Conservation (phyloP, 2,888 invertebrate species). For the Oscheius sp. region DNA sequence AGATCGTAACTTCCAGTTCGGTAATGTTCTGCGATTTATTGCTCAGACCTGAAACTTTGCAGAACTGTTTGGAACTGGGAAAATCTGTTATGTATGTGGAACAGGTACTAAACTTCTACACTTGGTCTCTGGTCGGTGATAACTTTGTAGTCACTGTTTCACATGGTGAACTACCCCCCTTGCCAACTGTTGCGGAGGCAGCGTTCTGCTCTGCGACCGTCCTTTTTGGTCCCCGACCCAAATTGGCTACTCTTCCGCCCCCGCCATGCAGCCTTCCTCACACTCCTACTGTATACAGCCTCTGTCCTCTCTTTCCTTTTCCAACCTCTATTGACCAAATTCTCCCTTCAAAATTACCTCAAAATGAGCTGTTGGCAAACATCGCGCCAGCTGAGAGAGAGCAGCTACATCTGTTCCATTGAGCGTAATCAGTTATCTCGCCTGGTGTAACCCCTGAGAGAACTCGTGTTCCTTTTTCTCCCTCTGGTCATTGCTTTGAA, state of each 20-base stretch:
- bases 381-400: not conserved
- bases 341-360: not conserved
- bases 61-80: too few species aligned
- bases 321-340: not conserved
- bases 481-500: not conserved
- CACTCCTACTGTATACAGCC: slow-evolving; percentile 30
- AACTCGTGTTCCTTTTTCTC: too few species aligned
- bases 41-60: too few species aligned
- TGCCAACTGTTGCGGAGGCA: not conserved
- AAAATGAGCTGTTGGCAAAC: slow-evolving; percentile 17
- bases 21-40: too few species aligned
- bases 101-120: too few species aligned
- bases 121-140: too few species aligned
- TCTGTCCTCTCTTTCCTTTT: not conserved
- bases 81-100: too few species aligned
- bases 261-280: not conserved
- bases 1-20: too few species aligned
- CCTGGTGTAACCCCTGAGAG: not conserved
- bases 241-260: slow-evolving; percentile 30
- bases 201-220: not conserved
- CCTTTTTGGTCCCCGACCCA: not conserved
- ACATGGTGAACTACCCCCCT: too few species aligned
- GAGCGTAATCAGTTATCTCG: not conserved
- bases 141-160: too few species aligned
- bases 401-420: not conserved